phyloP scores from a whole-genome alignment of 2,113 vertebrate species.

The Chaetura pelagica region DNA sequence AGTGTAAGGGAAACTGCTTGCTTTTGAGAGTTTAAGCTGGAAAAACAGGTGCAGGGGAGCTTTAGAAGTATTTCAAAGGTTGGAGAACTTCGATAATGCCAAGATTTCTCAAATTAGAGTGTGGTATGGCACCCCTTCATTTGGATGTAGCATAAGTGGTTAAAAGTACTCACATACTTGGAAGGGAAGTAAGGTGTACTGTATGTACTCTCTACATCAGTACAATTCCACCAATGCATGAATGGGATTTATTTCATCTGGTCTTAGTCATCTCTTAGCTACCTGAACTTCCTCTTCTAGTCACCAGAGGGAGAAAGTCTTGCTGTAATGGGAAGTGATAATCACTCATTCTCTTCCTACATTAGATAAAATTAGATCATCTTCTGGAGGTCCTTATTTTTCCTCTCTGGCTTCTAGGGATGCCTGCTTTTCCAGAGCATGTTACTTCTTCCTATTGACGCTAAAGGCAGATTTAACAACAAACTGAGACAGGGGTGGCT shows the following conservation, averaged over 20 bases:
- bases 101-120: background rate
- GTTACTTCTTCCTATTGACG: background rate
- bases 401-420: background rate
- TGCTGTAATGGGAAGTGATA: background rate
- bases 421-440: background rate
- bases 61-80: background rate
- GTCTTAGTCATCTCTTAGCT: background rate
- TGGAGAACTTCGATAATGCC: background rate
- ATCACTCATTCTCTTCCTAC: background rate
- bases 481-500: background rate
- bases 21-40: background rate
- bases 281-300: background rate
- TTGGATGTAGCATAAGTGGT: background rate
- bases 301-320: background rate
- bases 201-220: rapidly evolving
- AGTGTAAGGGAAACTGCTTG: background rate
- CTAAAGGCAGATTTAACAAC: background rate
- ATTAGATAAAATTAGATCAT: background rate
- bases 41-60: background rate
- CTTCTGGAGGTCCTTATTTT: background rate
- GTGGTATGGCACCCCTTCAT: background rate
- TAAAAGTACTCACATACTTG: background rate
- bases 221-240: background rate
- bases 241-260: background rate
- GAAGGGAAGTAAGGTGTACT: background rate